Evolutionary conservation across 2,113 vertebrate species (phyloP).

Genomic region (Dromaius novaehollandiae): DNA sequence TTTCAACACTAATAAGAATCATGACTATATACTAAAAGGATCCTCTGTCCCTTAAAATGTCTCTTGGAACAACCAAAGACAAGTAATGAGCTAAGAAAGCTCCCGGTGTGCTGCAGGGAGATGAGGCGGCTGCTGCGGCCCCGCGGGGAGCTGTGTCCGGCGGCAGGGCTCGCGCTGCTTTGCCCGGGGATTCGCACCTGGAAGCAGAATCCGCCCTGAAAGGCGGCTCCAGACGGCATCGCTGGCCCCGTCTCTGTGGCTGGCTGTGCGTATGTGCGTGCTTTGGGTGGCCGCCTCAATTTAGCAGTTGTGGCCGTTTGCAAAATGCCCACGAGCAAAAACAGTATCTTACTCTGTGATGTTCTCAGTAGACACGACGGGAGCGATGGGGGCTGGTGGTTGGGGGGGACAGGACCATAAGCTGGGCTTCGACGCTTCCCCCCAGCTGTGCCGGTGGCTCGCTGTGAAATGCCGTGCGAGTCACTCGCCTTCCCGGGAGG

Average conservation of each 20-base stretch:
- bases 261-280: background rate
- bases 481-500: conserved; percentile 30
- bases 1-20: conserved; percentile 32
- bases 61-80: background rate
- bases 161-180: background rate
- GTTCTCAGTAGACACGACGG: background rate
- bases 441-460: background rate
- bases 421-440: background rate
- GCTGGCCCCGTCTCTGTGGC: background rate
- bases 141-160: background rate
- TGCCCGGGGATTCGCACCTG: background rate
- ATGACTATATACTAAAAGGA: background rate
- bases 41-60: background rate
- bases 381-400: background rate
- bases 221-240: background rate
- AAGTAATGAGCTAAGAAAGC: background rate
- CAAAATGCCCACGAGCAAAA: background rate
- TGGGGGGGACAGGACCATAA: rapidly evolving
- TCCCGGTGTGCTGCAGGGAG: background rate
- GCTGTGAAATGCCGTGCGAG: background rate
- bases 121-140: background rate
- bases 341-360: background rate
- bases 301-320: background rate
- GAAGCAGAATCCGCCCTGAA: background rate
- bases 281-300: background rate